Conservation (phyloP, 2,113 vertebrate genomes). For the Apteryx mantelli region DNA sequence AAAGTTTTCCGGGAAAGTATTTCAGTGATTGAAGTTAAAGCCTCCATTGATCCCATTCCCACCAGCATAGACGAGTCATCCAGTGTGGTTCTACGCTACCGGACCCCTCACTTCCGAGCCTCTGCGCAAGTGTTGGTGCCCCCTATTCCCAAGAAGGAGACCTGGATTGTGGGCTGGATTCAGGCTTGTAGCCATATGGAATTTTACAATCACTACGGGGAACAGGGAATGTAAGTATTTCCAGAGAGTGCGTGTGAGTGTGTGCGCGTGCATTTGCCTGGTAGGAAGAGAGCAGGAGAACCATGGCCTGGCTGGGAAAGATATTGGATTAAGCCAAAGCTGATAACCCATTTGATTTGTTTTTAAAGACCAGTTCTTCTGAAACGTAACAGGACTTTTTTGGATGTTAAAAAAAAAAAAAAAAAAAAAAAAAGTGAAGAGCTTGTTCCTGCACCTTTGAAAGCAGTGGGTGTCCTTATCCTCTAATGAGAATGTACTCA, state of each 20-base stretch:
- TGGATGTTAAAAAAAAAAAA: neutral
- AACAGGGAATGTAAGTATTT: conserved; percentile 94
- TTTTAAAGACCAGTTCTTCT: neutral
- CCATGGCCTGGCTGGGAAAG: neutral
- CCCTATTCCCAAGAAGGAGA: conserved; percentile 90
- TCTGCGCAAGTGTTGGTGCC: conserved; percentile 93
- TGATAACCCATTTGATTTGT: neutral
- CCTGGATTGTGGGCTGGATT: conserved; percentile 98
- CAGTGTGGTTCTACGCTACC: conserved; percentile 94
- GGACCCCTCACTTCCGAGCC: conserved; percentile 96
- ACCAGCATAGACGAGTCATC: conserved; percentile 98
- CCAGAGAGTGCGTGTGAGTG: neutral
- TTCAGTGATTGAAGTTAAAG: conserved; percentile 90
- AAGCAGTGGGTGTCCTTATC: neutral
- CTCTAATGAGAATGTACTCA: neutral
- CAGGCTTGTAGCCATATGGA: conserved; percentile 99
- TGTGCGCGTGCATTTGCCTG: neutral
- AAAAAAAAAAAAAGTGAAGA: neutral
- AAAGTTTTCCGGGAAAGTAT: conserved; percentile 96
- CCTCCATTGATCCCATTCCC: conserved; percentile 93
- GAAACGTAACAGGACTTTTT: neutral
- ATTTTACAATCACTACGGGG: conserved; percentile 96
- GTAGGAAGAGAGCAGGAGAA: neutral
- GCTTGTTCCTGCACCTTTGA: neutral
- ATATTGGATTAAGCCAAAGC: neutral